Base-by-base conservation (phyloP, 1,140 invertebrate genomes). In the Leptopilina clavipes region DNA sequence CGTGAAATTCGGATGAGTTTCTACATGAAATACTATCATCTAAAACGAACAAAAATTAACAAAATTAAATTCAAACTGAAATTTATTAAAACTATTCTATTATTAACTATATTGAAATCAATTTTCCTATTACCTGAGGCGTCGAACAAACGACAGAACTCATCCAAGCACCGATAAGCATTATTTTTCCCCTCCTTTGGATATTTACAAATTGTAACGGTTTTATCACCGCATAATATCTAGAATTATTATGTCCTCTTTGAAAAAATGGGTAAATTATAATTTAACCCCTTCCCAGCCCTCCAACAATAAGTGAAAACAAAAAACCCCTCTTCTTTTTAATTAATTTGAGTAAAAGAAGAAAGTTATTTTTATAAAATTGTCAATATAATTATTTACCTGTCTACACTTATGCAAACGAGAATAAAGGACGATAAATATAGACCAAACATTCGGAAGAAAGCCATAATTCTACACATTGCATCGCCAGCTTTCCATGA, bases 351-450 rank as follows among this genome's bases (percentile, higher is more conserved):
- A n/a, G n/a, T n/a, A n/a, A n/a, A n/a, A n/a, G n/a, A n/a, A n/a
- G n/a, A 59, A 73, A 74, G 70, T 48, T 31, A 48, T 43, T n/a
- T 44, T 40, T 6, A 12, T 22, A 44, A 72, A n/a, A 22, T 31
- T 9, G 17, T 18, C 5, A 12, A 73, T 72, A 25, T 74, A 73
- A 52, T 37, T 40, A 22, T 48, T 92, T 88, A 95, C 95, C 95
- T 95, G 89, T 97, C 96, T 71, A 97, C 89, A 80, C 95, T 96
- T 87, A 97, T 97, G 88, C 96, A 97, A 56, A 97, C 93, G 71
- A 97, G 92, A 71, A 97, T 93, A 86, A 96, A 96, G 82, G 95
- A 96, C 70, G 96, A 97, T 71, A 97, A 91, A 89, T 95, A 97
- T 0, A 97, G 91, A 0, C 96, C 96, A 87, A 97, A 97, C 65